Evolutionary conservation across 2,797 vertebrate genomes (phyloP).

Genomic region (Tokudaia tokunoshimensis): DNA sequence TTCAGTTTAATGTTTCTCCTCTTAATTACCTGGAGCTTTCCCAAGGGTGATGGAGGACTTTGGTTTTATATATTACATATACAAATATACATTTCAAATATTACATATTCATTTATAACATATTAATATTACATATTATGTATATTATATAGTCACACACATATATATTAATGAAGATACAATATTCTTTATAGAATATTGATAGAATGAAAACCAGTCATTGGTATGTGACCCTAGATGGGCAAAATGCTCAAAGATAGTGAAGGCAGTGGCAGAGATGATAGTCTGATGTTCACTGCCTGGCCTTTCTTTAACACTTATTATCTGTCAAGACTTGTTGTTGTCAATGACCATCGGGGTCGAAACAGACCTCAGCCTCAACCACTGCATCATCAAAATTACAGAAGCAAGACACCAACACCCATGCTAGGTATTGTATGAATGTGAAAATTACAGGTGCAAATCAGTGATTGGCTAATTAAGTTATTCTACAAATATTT

Average conservation of each 20-base stretch:
- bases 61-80: not conserved
- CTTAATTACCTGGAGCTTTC: not conserved
- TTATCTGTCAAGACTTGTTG: not conserved
- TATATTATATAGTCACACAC: not conserved
- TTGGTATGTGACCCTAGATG: not conserved
- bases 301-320: not conserved
- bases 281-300: not conserved
- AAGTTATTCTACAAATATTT: slow-evolving; percentile 38
- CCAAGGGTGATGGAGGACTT: not conserved
- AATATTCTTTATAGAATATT: not conserved
- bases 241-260: not conserved
- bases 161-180: not conserved
- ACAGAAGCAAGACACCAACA: not conserved
- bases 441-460: not conserved
- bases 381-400: not conserved
- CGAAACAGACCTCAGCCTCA: not conserved
- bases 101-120: not conserved
- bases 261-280: not conserved
- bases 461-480: slow-evolving; percentile 6
- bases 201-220: not conserved
- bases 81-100: no score
- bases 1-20: slow-evolving; percentile 32
- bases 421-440: not conserved
- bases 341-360: not conserved
- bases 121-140: not conserved